Evolutionary conservation across 2,113 vertebrate genomes (phyloP), one percentile per base, ranked within the genome.

Genomic region (Sylvilagus bachmani): DNA sequence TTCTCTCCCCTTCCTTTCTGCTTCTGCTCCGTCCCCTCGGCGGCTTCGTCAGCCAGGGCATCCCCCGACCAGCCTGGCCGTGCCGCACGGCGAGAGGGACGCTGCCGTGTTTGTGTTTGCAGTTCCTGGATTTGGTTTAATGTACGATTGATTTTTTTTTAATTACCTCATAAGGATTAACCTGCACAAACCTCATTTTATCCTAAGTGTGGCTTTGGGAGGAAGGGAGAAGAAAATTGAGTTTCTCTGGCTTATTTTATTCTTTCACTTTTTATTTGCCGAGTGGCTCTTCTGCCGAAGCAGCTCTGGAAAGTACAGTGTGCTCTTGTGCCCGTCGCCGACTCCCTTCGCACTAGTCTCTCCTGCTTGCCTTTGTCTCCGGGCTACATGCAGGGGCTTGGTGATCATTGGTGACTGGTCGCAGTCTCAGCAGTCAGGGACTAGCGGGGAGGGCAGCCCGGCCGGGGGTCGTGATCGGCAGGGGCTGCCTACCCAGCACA

Each of bases 111-210:
- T 95, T 97, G 96, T 93, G 95, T 95, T 91, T 74, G 77, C 94
- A 95, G 96, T 97, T 97, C 96, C 95, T 97, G 97, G 97, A 97
- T 97, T 97, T 95, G 96, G 94, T 96, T 98, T 98, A 97, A 97
- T 97, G 97, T 97, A 94, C 97, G 91, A 98, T 98, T 98, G 97
- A 98, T 97, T 98, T 97, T 97, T 97, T 93, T 31, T n/a, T n/a
- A n/a, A n/a, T n/a, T 97, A 93, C 96, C 94, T 98, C 97, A 93
- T 96, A 98, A 98, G 97, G 96, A 97, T 98, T 98, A 98, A 97
- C 96, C 96, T 97, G 96, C 93, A 78, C 89, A 97, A 98, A 96
- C 97, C 97, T 97, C 96, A 95, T 98, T 98, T 97, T 98, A 97
- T 93, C 96, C 94, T 95, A 97, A 98, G 96, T 98, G 95, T 98